Evolutionary conservation across 2,113 vertebrate species (phyloP), one percentile per base, ranked within the genome.

Genomic region (Symphodus melops): DNA sequence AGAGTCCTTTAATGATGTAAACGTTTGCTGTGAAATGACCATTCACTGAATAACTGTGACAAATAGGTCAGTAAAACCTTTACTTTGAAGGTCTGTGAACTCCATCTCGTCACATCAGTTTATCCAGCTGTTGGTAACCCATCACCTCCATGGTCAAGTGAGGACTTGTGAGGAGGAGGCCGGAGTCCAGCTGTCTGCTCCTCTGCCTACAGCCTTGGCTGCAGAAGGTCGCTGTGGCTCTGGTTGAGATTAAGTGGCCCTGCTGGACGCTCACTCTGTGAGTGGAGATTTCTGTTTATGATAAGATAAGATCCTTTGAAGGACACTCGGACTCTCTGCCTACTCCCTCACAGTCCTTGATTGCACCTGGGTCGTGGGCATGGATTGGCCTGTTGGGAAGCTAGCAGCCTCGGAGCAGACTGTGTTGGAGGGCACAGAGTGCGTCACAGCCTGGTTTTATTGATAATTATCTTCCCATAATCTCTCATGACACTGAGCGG

Each of bases 301-400:
- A 68, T 79, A 28, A 85, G 86, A 89, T 85, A 88, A 85, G 72
- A 72, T 62, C 61, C 16, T 16, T 39, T 62, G 25, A 76, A 84
- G 75, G 76, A 79, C 68, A 48, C 9, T 33, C 23, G 21, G 58
- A 52, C 21, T 53, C 21, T 83, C 41, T 41, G 36, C 49, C 58
- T 56, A 63, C 39, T 69, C 62, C 11, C n/a, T 53, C 42, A 12
- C 56, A 46, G 48, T 72, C 72, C 77, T 83, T 85, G 79, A 85
- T 69, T 55, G 62, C 81, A 91, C 84, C 77, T 91, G 72, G 62
- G 11, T 68, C 1, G 9, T 60, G 64, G 78, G 72, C 58, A 73
- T 75, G 86, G 58, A 78, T 80, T 23, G 69, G 28, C 51, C 73
- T 48, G 20, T 82, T 68, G 49, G 14, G 71, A 74, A 52, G 19